Evolutionary conservation across 2,888 invertebrate species (phyloP).

Genomic region (Eupithecia centaureata): DNA sequence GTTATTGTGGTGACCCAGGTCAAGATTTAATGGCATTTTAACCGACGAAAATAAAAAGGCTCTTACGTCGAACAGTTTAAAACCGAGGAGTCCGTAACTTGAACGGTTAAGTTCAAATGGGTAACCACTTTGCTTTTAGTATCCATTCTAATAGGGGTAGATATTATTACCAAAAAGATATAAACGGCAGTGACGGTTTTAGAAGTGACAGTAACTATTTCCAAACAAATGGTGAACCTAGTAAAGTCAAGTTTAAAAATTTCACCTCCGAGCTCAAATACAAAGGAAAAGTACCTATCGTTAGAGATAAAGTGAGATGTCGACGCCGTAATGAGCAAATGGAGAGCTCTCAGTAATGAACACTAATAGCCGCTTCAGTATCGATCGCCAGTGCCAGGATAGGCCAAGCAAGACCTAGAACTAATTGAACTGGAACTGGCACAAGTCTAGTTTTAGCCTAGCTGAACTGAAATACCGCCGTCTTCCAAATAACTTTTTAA

Average conservation of each 20-base stretch:
- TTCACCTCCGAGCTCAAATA: not conserved
- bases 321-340: constrained; percentile 26
- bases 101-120: not conserved
- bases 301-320: constrained; percentile 21
- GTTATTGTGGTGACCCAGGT: constrained; percentile 20
- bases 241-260: not conserved
- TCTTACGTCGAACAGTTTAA: not conserved
- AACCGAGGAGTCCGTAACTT: not conserved
- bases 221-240: not conserved
- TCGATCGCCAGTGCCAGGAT: constrained; percentile 24
- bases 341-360: constrained; percentile 34
- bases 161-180: not conserved
- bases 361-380: constrained; percentile 29
- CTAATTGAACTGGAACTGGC: constrained; percentile 4
- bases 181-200: too few relatives aligned
- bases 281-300: constrained; percentile 4
- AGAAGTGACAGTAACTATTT: too few relatives aligned
- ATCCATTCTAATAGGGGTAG: not conserved
- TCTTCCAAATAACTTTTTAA: not conserved
- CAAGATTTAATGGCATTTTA: constrained; percentile 15
- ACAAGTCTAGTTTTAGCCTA: not conserved
- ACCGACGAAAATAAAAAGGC: constrained; percentile 10
- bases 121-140: not conserved
- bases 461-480: not conserved
- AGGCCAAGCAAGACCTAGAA: constrained; percentile 7